A percentile compares a stretch with the other conserved stretches of the same genome.
Evolutionary conservation across 2,888 invertebrate genomes (phyloP).

Genomic region (Dicyrtoma fusca): DNA sequence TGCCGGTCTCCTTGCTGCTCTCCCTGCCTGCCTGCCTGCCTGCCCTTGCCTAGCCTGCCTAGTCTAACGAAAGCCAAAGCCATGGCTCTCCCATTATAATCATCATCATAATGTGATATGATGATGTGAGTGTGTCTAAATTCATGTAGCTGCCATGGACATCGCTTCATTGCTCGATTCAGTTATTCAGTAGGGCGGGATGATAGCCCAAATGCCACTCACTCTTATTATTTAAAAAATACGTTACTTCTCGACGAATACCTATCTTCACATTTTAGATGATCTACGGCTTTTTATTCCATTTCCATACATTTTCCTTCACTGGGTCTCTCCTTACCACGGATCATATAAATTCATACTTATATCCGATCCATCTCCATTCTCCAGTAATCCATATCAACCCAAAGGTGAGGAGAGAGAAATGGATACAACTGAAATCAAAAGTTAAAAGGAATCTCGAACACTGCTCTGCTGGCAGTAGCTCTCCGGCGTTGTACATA

Average conservation of each 20-base stretch:
- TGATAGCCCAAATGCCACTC: slow-evolving; percentile 38
- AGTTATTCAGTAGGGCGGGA: slow-evolving; percentile 45
- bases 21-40: neutral
- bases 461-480: too few relatives aligned
- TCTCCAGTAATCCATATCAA: too few relatives aligned
- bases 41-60: neutral
- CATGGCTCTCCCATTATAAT: slow-evolving; percentile 40
- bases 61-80: neutral
- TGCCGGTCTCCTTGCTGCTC: slow-evolving; percentile 1
- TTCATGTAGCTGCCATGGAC: slow-evolving; percentile 46
- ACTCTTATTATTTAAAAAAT: slow-evolving; percentile 10
- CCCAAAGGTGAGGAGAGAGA: too few relatives aligned
- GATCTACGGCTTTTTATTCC: neutral
- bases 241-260: too few relatives aligned
- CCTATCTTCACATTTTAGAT: too few relatives aligned
- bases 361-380: too few relatives aligned
- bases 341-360: neutral
- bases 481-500: too few relatives aligned
- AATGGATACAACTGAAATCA: too few relatives aligned
- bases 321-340: neutral
- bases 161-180: slow-evolving; percentile 36
- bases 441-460: too few relatives aligned
- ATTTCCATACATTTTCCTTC: neutral
- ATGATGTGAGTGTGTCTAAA: slow-evolving; percentile 48
- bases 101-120: slow-evolving; percentile 47